A percentile compares a stretch with the other conserved stretches of the same genome.
Evolutionary conservation across 2,888 invertebrate genomes (phyloP).

Genomic region (Synergus umbraculus): DNA sequence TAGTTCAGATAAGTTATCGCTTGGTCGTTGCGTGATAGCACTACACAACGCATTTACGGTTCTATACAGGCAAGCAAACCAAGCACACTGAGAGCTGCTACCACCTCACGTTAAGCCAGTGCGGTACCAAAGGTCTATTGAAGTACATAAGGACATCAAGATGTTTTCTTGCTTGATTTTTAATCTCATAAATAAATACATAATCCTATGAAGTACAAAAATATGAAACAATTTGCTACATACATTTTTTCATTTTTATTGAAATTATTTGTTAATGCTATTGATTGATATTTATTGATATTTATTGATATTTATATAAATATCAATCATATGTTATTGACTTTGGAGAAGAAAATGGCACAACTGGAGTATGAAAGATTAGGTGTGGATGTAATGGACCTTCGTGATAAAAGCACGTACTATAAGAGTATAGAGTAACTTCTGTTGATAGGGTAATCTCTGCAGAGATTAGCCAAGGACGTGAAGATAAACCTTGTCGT

Average conservation of each 20-base stretch:
- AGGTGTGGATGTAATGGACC: constrained; percentile 33
- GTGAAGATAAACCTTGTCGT: constrained; percentile 72
- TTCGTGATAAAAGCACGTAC: constrained; percentile 37
- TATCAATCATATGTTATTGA: no score
- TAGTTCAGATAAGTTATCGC: constrained; percentile 76
- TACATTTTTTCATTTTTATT: no score
- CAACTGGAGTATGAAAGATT: constrained; percentile 24
- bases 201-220: no score
- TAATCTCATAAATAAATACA: no score
- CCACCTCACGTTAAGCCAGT: constrained; percentile 46
- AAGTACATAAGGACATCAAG: not conserved
- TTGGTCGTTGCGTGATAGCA: constrained; percentile 67
- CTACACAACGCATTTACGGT: constrained; percentile 63
- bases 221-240: no score
- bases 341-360: constrained; percentile 3
- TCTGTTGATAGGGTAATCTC: constrained; percentile 72
- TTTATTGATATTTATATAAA: no score
- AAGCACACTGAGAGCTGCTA: constrained; percentile 47
- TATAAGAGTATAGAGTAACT: constrained; percentile 54
- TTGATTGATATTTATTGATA: no score
- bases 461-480: constrained; percentile 76
- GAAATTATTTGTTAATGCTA: no score
- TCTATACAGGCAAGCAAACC: constrained; percentile 45
- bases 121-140: constrained; percentile 39
- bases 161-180: no score